Percentiles rank a stretch among this genome's conserved stretches.
Evolutionary conservation across 2,113 vertebrate species (phyloP).

Genomic region (Boleophthalmus pectinirostris): DNA sequence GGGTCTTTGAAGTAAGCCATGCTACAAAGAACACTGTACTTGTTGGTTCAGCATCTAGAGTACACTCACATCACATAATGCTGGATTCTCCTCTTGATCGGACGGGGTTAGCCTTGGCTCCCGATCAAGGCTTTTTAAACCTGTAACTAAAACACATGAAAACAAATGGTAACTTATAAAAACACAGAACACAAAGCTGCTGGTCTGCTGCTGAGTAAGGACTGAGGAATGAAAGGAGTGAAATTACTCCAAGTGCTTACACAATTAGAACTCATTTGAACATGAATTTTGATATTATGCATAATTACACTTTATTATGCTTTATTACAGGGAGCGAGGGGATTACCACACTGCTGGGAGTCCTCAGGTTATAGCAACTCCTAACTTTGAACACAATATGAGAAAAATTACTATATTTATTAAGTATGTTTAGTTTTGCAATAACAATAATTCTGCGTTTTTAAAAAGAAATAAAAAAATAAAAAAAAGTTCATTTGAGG

Average conservation of each 20-base stretch:
- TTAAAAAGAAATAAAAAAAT: no score
- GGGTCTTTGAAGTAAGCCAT: background rate
- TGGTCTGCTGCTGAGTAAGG: background rate
- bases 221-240: background rate
- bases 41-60: background rate
- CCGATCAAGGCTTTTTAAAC: background rate
- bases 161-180: slow-evolving; percentile 5
- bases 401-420: no score
- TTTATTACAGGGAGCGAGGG: background rate
- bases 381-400: no score
- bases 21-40: background rate
- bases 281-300: background rate
- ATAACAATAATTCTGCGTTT: no score
- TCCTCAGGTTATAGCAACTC: no score
- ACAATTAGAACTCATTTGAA: background rate
- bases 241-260: background rate
- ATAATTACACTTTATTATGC: background rate
- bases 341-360: no score
- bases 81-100: background rate
- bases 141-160: slow-evolving; percentile 5
- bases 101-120: background rate
- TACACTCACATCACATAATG: background rate
- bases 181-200: background rate
- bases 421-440: no score
- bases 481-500: no score